Evolutionary conservation across 2,888 invertebrate species (phyloP), one percentile per base, ranked within the genome.

Genomic region (Criorhina ranunculi): DNA sequence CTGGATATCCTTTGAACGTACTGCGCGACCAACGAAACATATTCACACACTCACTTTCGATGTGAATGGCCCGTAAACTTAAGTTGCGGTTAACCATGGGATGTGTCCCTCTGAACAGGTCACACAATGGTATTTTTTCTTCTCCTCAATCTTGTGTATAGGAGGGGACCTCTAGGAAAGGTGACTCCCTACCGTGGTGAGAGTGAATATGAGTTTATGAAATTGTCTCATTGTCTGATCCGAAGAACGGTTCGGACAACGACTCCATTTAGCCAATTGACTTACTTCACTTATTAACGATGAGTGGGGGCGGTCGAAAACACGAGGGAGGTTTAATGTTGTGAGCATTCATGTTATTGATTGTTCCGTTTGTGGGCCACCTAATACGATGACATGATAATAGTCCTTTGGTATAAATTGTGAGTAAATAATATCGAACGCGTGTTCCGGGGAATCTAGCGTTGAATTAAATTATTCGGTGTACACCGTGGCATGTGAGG

Each of bases 261-360:
- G 53, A 9, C 31, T 44, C 60, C 73, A 83, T 67, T 78, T 67
- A 81, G 83, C 62, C 83, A 83, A 83, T 83, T 79, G 83, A 83
- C 83, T 83, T 79, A 69, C 79, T 69, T 83, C 73, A 79, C 67
- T 83, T 83, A 83, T 83, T 79, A 83, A 79, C 69, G 79, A 75
- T 57, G n/a, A n/a, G 59, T 62, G 62, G 33, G 62, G 62, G 46
- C 57, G 59, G 49, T 12, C 11, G 31, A 31, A 15, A 44, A 24
- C 42, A 31, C 31, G 8, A 60, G 42, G 49, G 46, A 57, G 81
- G 76, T 73, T 77, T 66, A 73, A 55, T 78, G 78, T 66, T 66
- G 55, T 73, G 49, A 79, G 83, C 79, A 67, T 73, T 73, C 53
- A 42, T 62, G 59, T 69, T 83, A 79, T 83, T 69, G 83, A 83